Percentiles rank a stretch among this genome's conserved stretches.
phyloP scores from a whole-genome alignment of 2,113 vertebrate species.

The Coturnix japonica region DNA sequence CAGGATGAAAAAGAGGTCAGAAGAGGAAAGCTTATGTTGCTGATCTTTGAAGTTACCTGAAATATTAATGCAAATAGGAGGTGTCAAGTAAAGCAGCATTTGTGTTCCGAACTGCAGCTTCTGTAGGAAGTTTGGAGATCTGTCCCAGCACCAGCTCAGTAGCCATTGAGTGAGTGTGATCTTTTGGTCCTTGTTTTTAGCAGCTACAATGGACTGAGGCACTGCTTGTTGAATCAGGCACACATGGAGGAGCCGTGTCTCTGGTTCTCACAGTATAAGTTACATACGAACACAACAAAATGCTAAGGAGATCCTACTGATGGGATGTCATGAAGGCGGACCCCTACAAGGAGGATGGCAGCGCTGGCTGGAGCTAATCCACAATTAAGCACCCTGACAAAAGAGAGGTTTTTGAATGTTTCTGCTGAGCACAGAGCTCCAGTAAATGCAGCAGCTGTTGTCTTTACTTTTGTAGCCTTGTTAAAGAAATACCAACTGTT shows the following conservation, averaged over 20 bases:
- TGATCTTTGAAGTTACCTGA: neutral
- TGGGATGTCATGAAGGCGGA: accelerated
- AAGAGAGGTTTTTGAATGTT: neutral
- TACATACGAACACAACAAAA: neutral
- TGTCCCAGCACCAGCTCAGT: neutral
- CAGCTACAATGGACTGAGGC: neutral
- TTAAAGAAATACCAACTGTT: neutral
- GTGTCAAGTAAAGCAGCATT: neutral
- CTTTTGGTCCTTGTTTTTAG: neutral
- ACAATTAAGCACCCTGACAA: neutral
- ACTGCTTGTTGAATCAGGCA: accelerated
- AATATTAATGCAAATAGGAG: neutral
- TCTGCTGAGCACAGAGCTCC: neutral
- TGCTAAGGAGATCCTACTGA: neutral
- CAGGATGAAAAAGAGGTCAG: neutral
- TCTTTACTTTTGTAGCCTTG: neutral
- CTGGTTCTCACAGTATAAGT: neutral
- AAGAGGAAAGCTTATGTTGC: neutral
- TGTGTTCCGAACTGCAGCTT: neutral
- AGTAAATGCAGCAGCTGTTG: neutral
- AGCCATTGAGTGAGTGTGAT: neutral
- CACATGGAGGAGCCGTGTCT: neutral
- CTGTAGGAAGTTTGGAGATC: neutral
- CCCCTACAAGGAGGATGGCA: neutral
- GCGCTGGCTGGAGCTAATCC: neutral